These are phyloP conservation scores for Argya squamiceps DNA, from an alignment of 2,797 vertebrate genomes.

Conservation along the genomic window DNA sequence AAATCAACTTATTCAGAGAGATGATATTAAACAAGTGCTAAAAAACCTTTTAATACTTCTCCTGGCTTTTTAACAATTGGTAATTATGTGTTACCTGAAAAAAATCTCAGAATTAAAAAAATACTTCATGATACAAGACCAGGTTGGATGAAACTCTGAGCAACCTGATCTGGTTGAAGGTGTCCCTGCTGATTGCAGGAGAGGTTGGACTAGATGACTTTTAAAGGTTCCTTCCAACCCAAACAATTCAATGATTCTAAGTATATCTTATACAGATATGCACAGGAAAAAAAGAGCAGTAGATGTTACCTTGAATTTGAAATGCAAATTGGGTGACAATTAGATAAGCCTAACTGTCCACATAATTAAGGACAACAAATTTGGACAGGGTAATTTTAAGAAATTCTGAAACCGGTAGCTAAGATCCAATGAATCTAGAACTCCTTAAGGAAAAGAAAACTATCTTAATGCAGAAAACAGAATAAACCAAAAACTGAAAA, in stretches of 20 bases:
- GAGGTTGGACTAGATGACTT: not conserved
- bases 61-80: not conserved
- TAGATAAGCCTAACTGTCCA: not conserved
- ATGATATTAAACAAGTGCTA: not conserved
- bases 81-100: not conserved
- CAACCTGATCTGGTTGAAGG: not conserved
- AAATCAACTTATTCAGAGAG: not conserved
- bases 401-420: not conserved
- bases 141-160: not conserved
- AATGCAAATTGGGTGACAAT: not conserved
- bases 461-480: not conserved
- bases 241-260: not conserved
- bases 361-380: not conserved
- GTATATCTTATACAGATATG: not conserved
- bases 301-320: not conserved
- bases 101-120: not conserved
- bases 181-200: not conserved
- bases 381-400: not conserved
- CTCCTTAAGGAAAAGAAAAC: not conserved
- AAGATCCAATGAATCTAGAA: not conserved
- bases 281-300: not conserved
- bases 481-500: accelerated
- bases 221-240: not conserved
- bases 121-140: not conserved
- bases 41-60: not conserved